Evolutionary conservation across 2,797 vertebrate genomes (phyloP).

Genomic region (Scyliorhinus canicula): DNA sequence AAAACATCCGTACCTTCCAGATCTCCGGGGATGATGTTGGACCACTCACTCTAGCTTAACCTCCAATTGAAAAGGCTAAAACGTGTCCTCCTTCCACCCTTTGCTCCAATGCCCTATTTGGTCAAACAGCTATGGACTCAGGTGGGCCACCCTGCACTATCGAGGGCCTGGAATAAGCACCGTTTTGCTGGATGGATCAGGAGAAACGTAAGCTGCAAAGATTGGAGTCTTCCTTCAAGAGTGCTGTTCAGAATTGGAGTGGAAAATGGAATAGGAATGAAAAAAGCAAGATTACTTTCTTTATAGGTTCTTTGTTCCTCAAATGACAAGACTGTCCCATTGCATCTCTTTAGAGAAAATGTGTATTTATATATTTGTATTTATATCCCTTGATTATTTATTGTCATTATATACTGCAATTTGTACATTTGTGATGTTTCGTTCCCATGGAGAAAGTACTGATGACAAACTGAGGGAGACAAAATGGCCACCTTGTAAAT

Average conservation of each 20-base stretch:
- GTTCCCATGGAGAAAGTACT: neutral
- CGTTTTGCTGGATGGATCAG: neutral
- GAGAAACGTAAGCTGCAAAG: neutral
- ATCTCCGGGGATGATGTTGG: neutral
- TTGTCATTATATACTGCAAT: neutral
- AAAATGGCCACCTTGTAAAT: neutral
- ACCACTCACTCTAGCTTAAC: neutral
- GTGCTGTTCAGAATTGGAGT: neutral
- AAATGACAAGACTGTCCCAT: neutral
- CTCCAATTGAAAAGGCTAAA: neutral
- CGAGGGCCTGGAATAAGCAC: neutral
- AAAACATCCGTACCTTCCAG: neutral
- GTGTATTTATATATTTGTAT: neutral
- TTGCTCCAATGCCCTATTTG: too few relatives aligned
- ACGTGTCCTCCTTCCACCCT: neutral
- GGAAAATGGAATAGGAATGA: neutral
- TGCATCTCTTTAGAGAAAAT: neutral
- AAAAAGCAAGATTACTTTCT: neutral
- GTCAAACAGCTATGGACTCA: neutral
- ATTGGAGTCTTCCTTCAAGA: neutral
- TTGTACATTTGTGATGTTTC: neutral
- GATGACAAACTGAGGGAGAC: neutral
- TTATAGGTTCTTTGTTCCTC: neutral
- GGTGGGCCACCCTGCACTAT: neutral
- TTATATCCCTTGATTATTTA: constrained; percentile 9